Evolutionary conservation across 2,797 vertebrate species (phyloP).

Genomic region (Champsocephalus gunnari): DNA sequence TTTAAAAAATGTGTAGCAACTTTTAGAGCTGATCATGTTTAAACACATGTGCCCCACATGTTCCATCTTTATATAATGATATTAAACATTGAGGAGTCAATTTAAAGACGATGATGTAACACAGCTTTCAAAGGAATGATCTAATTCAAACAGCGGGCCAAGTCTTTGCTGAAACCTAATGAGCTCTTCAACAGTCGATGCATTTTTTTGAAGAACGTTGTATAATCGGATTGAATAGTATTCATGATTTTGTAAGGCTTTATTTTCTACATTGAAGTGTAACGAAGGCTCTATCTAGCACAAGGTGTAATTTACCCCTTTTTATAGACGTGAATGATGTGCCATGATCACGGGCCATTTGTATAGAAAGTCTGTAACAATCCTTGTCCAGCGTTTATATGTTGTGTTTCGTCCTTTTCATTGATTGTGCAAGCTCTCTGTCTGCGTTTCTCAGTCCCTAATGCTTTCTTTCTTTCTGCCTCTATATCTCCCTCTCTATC

Average conservation of each 20-base stretch:
- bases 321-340: slow-evolving; percentile 35
- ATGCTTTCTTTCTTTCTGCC: slow-evolving; percentile 21
- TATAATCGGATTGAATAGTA: slow-evolving; percentile 15
- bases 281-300: slow-evolving; percentile 15
- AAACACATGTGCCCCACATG: not conserved
- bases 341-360: slow-evolving; percentile 22
- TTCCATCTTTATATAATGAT: not conserved
- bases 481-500: slow-evolving; percentile 9
- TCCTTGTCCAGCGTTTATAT: slow-evolving; percentile 19
- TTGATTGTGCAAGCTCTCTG: slow-evolving; percentile 27
- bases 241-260: slow-evolving; percentile 23
- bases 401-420: slow-evolving; percentile 7
- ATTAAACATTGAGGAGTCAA: slow-evolving; percentile 15
- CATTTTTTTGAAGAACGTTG: slow-evolving; percentile 36
- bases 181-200: slow-evolving; percentile 18
- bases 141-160: slow-evolving; percentile 5
- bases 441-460: slow-evolving; percentile 20
- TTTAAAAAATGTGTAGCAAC: slow-evolving; percentile 1
- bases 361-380: slow-evolving; percentile 30
- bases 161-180: slow-evolving; percentile 5
- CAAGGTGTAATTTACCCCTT: slow-evolving; percentile 28
- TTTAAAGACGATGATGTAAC: not conserved
- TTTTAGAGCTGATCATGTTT: slow-evolving; percentile 1
- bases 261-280: slow-evolving; percentile 41
- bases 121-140: slow-evolving; percentile 7